A percentile compares a stretch with the other conserved stretches of the same genome.
phyloP scores from a whole-genome alignment of 1,140 invertebrate genomes.

The Drosophila bocki region DNA sequence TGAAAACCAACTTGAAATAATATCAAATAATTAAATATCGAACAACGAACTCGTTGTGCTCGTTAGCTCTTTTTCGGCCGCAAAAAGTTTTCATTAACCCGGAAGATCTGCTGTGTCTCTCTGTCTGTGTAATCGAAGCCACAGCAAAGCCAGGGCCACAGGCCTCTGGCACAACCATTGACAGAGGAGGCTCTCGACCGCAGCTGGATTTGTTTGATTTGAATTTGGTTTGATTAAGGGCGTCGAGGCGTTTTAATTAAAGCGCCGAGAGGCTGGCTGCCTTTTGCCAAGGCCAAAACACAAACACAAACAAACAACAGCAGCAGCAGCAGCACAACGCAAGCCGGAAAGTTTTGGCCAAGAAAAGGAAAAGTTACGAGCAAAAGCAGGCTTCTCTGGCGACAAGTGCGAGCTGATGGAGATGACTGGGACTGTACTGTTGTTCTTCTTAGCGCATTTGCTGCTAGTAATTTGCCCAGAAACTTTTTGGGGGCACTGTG shows the following conservation, averaged over 20 bases:
- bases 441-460: constrained; percentile 1
- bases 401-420: constrained; percentile 18
- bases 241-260: constrained; percentile 24
- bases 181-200: constrained; percentile 7
- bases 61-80: not conserved
- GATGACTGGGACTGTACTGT: constrained; percentile 7
- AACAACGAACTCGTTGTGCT: not conserved
- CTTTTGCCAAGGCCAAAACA: not conserved
- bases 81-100: constrained; percentile 14
- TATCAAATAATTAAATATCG: not conserved
- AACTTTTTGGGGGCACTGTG: not conserved
- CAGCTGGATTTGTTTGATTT: constrained; percentile 42
- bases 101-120: not conserved
- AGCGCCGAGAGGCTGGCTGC: not conserved
- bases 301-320: constrained; percentile 1
- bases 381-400: not conserved
- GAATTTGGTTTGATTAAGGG: constrained; percentile 34
- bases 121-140: constrained; percentile 8
- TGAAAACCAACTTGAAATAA: not conserved
- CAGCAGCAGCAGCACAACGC: not conserved
- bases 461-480: constrained; percentile 15
- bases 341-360: constrained; percentile 6
- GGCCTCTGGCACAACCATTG: not conserved
- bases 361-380: constrained; percentile 10
- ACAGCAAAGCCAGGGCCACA: not conserved